A percentile compares a stretch with the other conserved stretches of the same genome.
phyloP scores from a whole-genome alignment of 2,888 invertebrate species.

The Hedychridium roseum region DNA sequence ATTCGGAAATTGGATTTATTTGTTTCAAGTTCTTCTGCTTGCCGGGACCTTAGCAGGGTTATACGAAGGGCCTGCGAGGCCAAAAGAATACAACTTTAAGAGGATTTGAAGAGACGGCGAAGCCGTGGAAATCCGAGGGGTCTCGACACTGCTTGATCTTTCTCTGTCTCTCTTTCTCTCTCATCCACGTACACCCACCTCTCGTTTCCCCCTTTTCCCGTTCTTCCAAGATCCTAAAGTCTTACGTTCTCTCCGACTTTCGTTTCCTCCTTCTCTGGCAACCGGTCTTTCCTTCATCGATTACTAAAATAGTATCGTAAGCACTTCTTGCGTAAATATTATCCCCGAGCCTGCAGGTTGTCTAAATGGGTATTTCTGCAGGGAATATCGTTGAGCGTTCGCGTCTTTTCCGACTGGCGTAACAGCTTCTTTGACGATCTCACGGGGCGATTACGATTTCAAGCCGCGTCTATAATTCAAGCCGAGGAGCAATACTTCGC shows the following conservation, averaged over 20 bases:
- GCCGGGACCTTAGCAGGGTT: constrained; percentile 9
- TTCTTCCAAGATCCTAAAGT: no score
- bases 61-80: constrained; percentile 53
- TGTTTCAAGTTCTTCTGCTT: constrained; percentile 43
- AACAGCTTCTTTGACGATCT: neutral
- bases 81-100: constrained; percentile 64
- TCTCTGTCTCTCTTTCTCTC: constrained; percentile 32
- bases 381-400: no score
- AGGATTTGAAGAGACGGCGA: constrained; percentile 62
- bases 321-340: neutral
- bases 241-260: neutral
- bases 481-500: neutral
- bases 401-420: no score
- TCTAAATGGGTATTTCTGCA: no score
- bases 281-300: constrained; percentile 6
- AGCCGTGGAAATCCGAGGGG: constrained; percentile 64
- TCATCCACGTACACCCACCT: constrained; percentile 19
- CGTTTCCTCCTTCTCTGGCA: constrained; percentile 6
- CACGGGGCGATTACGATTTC: neutral
- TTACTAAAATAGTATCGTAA: neutral
- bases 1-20: constrained; percentile 56
- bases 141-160: constrained; percentile 60
- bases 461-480: neutral
- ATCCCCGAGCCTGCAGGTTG: no score
- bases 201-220: constrained; percentile 18